A percentile compares a stretch with the other conserved stretches of the same genome.
phyloP scores from a whole-genome alignment of 1,140 invertebrate genomes.

The Neodiprion fabricii region DNA sequence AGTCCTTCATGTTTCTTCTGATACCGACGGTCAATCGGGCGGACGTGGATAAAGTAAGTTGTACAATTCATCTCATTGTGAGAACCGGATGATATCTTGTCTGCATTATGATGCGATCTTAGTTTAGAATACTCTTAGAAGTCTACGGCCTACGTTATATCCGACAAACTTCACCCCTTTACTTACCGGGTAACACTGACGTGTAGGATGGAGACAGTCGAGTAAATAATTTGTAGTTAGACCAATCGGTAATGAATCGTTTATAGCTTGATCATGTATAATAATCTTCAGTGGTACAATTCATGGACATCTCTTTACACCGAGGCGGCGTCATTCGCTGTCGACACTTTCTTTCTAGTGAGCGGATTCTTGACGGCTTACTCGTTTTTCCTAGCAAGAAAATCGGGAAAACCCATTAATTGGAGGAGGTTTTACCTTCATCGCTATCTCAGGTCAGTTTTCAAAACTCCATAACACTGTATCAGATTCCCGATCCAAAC shows the following conservation, averaged over 20 bases:
- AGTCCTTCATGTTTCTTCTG: conserved; percentile 34
- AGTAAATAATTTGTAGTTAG: too few relatives aligned
- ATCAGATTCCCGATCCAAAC: too few relatives aligned
- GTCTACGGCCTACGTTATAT: too few relatives aligned
- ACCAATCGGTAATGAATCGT: too few relatives aligned
- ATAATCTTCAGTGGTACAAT: conserved; percentile 28
- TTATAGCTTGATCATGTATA: not conserved
- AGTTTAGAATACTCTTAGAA: too few relatives aligned
- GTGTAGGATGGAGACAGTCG: too few relatives aligned
- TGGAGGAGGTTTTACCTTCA: conserved; percentile 48
- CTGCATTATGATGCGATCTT: too few relatives aligned
- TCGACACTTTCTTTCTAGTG: conserved; percentile 66
- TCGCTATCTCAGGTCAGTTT: conserved; percentile 46
- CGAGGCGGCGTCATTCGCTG: conserved; percentile 50
- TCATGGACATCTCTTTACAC: conserved; percentile 41
- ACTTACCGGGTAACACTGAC: too few relatives aligned
- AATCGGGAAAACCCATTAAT: conserved; percentile 47
- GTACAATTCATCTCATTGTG: too few relatives aligned
- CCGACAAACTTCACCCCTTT: too few relatives aligned
- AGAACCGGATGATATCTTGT: too few relatives aligned
- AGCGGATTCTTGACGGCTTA: conserved; percentile 69
- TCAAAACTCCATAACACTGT: too few relatives aligned
- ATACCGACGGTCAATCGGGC: conserved; percentile 29
- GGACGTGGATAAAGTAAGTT: conserved; percentile 27
- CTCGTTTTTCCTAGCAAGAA: conserved; percentile 59